Percentiles rank a stretch among this genome's conserved stretches.
Conservation (phyloP, 1,140 invertebrate species). For the Heliothis subflexa region DNA sequence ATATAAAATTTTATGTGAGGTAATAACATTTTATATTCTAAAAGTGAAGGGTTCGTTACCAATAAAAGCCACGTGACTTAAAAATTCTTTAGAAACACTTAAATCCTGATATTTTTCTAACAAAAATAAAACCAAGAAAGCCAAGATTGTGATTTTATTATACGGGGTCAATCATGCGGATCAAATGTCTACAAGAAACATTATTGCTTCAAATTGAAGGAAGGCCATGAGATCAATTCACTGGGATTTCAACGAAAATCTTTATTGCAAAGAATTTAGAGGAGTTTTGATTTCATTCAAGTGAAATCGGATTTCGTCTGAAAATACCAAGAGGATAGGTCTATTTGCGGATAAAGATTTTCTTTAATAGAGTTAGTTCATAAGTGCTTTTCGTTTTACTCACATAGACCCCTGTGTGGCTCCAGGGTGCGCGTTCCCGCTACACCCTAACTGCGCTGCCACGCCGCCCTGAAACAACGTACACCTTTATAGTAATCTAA, state of each 20-base stretch:
- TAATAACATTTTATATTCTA: neutral
- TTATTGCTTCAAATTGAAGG: too few species aligned
- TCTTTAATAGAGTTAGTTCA: neutral
- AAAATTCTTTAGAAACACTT: too few species aligned
- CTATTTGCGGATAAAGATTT: neutral
- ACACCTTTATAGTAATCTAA: neutral
- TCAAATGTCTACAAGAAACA: too few species aligned
- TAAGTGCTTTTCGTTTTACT: conserved; percentile 44
- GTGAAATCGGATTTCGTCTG: neutral
- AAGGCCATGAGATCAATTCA: too few species aligned
- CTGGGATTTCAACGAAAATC: too few species aligned
- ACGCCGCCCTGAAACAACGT: conserved; percentile 72
- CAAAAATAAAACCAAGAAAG: too few species aligned
- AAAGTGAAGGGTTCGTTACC: neutral
- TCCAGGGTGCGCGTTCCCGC: conserved; percentile 75
- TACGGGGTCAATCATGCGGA: too few species aligned
- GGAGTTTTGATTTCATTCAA: too few species aligned
- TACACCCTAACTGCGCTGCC: conserved; percentile 67
- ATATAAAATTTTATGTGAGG: neutral
- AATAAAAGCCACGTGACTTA: too few species aligned
- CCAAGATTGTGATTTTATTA: too few species aligned
- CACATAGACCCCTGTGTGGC: conserved; percentile 65
- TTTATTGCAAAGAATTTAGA: too few species aligned
- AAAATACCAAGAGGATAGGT: neutral
- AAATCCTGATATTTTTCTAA: too few species aligned